These are phyloP conservation scores for Drosophila pegasa DNA, from an alignment of 2,888 invertebrate species.

Conservation along the genomic window DNA sequence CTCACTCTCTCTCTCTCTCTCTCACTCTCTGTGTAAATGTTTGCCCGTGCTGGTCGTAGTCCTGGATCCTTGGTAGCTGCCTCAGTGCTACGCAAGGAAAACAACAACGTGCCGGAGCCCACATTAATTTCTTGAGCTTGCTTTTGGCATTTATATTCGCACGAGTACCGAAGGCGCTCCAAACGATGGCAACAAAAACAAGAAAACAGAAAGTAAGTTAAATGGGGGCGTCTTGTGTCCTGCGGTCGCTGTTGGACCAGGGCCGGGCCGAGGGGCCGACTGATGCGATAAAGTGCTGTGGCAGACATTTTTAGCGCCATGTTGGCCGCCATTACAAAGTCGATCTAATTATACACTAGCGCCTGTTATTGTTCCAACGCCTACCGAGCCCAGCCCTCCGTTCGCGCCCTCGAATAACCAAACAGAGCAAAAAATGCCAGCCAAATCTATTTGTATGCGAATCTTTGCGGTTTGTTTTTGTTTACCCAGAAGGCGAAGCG, in stretches of 20 bases:
- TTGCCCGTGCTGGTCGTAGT: slow-evolving; percentile 11
- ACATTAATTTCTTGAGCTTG: slow-evolving; percentile 62
- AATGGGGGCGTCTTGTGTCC: slow-evolving; percentile 58
- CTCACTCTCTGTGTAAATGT: slow-evolving; percentile 11
- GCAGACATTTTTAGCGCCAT: slow-evolving; percentile 73
- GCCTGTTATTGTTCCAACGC: slow-evolving; percentile 55
- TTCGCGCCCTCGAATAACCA: slow-evolving; percentile 5
- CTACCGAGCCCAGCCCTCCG: background rate
- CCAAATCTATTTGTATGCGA: slow-evolving; percentile 55
- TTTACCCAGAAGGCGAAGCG: slow-evolving; percentile 30
- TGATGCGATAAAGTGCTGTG: slow-evolving; percentile 67
- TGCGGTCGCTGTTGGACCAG: slow-evolving; percentile 21
- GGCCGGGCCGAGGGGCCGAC: slow-evolving; percentile 1
- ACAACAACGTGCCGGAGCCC: slow-evolving; percentile 34
- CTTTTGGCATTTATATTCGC: slow-evolving; percentile 68
- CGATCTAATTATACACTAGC: slow-evolving; percentile 70
- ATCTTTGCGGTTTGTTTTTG: slow-evolving; percentile 41
- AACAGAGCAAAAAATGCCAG: slow-evolving; percentile 27
- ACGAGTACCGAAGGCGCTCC: slow-evolving; percentile 33
- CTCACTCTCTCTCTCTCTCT: background rate
- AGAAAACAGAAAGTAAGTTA: slow-evolving; percentile 43
- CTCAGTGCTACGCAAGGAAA: slow-evolving; percentile 6
- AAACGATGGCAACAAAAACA: slow-evolving; percentile 28
- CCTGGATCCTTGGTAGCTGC: slow-evolving; percentile 1
- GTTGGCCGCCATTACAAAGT: slow-evolving; percentile 72